These are phyloP conservation scores for Marcusenius ussheri DNA, from an alignment of 2,113 vertebrate species.

Conservation along the genomic window DNA sequence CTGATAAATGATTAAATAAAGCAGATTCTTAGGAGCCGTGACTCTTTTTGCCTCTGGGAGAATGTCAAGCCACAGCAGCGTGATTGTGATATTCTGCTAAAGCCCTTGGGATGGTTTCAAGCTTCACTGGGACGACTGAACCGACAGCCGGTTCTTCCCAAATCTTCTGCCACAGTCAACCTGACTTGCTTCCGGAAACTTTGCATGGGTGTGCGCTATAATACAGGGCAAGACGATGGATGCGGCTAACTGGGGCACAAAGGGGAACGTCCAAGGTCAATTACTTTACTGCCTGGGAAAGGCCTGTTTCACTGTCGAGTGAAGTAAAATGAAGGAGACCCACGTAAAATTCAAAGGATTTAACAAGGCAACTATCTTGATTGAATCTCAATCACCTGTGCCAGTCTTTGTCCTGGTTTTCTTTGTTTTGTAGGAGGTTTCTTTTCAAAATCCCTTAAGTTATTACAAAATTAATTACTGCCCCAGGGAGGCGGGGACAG, in stretches of 20 bases:
- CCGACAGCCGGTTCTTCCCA: neutral
- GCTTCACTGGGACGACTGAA: neutral
- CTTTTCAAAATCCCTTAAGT: slow-evolving; percentile 48
- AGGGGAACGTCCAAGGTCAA: slow-evolving; percentile 37
- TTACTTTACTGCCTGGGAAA: slow-evolving; percentile 36
- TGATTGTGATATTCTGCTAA: neutral
- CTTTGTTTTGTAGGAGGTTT: slow-evolving; percentile 31
- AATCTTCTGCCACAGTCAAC: neutral
- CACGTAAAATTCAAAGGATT: slow-evolving; percentile 32
- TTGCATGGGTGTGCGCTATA: slow-evolving; percentile 45
- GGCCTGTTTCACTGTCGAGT: neutral
- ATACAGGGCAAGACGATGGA: slow-evolving; percentile 43
- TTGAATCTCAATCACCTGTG: slow-evolving; percentile 16
- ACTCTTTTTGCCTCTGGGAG: neutral
- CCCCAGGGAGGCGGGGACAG: slow-evolving; percentile 35
- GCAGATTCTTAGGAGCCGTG: neutral
- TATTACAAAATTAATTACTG: slow-evolving; percentile 62
- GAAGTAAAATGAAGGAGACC: slow-evolving; percentile 10
- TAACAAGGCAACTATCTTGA: neutral
- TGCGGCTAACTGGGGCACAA: slow-evolving; percentile 36
- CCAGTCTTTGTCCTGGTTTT: slow-evolving; percentile 23
- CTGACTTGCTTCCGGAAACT: slow-evolving; percentile 38
- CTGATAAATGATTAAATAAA: neutral
- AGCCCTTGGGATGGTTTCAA: neutral
- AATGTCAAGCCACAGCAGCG: neutral